Evolutionary conservation across 2,888 invertebrate species (phyloP).

Genomic region (Meganola albula): DNA sequence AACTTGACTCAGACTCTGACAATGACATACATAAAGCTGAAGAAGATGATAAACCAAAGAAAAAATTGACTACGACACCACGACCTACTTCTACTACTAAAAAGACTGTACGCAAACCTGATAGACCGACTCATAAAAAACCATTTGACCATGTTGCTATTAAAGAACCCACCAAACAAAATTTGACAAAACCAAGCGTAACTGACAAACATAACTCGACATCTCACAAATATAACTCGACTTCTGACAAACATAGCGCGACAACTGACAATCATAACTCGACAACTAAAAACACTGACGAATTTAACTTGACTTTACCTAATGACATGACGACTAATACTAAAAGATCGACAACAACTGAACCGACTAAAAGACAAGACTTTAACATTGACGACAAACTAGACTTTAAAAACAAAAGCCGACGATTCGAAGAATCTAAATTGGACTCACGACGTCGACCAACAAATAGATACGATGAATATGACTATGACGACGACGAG

Average conservation of each 20-base stretch:
- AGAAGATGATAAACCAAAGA: slow-evolving; percentile 41
- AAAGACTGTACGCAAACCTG: slow-evolving; percentile 27
- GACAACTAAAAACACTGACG: slow-evolving; percentile 28
- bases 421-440: slow-evolving; percentile 51
- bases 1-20: slow-evolving; percentile 58
- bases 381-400: slow-evolving; percentile 77
- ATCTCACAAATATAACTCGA: slow-evolving; percentile 20
- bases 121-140: slow-evolving; percentile 30
- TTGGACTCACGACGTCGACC: slow-evolving; percentile 44
- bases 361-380: slow-evolving; percentile 30
- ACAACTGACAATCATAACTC: slow-evolving; percentile 24
- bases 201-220: slow-evolving; percentile 24
- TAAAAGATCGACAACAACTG: slow-evolving; percentile 25
- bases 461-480: slow-evolving; percentile 44
- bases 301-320: slow-evolving; percentile 29
- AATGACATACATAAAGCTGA: slow-evolving; percentile 60
- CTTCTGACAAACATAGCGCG: slow-evolving; percentile 24
- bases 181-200: slow-evolving; percentile 14
- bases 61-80: slow-evolving; percentile 34
- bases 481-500: slow-evolving; percentile 49
- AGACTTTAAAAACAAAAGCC: slow-evolving; percentile 73
- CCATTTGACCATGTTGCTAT: slow-evolving; percentile 29
- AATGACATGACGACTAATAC: slow-evolving; percentile 26
- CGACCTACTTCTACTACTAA: slow-evolving; percentile 37
- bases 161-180: slow-evolving; percentile 34